Evolutionary conservation across 2,888 invertebrate genomes (phyloP).

Genomic region (Metopia argyrocephala): DNA sequence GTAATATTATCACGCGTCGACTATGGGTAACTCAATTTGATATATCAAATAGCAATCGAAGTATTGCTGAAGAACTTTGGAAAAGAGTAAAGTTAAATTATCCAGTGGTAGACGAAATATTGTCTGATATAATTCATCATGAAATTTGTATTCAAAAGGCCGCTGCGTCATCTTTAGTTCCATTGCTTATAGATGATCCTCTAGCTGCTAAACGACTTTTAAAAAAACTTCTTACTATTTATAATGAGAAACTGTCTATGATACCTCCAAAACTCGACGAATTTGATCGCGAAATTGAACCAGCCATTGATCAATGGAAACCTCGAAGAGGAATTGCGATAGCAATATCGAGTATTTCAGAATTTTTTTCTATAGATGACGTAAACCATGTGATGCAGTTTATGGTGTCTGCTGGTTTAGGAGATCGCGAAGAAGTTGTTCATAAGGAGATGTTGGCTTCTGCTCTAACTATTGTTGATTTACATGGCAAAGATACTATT

Average conservation of each 20-base stretch:
- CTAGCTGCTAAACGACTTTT: conserved; percentile 81
- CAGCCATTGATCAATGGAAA: conserved; percentile 93
- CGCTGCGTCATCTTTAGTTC: conserved; percentile 88
- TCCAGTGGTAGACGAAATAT: conserved; percentile 79
- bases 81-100: conserved; percentile 80
- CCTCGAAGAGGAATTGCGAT: conserved; percentile 93
- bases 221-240: conserved; percentile 84
- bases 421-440: conserved; percentile 90
- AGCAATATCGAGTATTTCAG: conserved; percentile 88
- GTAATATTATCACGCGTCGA: conserved; percentile 83
- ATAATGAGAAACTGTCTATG: conserved; percentile 87
- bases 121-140: conserved; percentile 88
- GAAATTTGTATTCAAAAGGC: conserved; percentile 90
- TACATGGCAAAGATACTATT: conserved; percentile 92
- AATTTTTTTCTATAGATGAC: conserved; percentile 81
- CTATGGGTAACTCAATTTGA: conserved; percentile 93
- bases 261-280: conserved; percentile 92
- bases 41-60: conserved; percentile 85
- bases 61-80: conserved; percentile 84
- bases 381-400: conserved; percentile 87
- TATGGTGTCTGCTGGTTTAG: conserved; percentile 91
- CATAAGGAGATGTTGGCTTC: conserved; percentile 95
- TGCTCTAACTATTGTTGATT: conserved; percentile 93
- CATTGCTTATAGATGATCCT: conserved; percentile 81
- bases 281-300: conserved; percentile 92